A percentile compares a stretch with the other conserved stretches of the same genome.
Evolutionary conservation across 2,888 invertebrate genomes (phyloP).

Genomic region (Sepiola atlantica): DNA sequence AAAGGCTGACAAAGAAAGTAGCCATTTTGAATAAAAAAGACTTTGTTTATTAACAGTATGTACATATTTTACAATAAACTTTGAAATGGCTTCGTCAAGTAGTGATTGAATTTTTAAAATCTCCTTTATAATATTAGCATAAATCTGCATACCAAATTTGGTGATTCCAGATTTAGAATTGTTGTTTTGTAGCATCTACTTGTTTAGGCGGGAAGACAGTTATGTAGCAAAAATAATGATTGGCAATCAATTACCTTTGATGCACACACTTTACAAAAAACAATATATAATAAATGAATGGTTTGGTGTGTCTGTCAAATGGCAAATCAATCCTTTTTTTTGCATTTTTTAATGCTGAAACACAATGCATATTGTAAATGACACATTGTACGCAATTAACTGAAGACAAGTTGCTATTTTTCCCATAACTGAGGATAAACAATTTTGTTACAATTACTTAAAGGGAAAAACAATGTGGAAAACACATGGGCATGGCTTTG

Average conservation of each 20-base stretch:
- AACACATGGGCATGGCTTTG: no score
- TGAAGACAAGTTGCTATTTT: no score
- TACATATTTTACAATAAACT: constrained; percentile 5
- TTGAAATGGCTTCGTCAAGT: background rate
- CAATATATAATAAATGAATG: no score
- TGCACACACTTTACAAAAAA: no score
- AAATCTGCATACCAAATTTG: background rate
- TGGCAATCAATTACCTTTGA: background rate
- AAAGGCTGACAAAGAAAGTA: background rate
- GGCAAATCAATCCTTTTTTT: no score
- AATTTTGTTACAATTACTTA: no score
- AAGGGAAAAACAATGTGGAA: no score
- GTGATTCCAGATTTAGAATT: background rate
- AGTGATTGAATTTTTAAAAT: background rate
- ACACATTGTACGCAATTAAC: no score
- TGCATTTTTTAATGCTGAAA: no score
- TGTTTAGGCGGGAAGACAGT: background rate
- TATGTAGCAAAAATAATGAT: background rate
- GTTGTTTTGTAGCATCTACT: background rate
- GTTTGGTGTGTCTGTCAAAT: no score
- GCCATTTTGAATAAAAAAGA: background rate
- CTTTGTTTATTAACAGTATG: background rate
- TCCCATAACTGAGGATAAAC: no score
- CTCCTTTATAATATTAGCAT: background rate
- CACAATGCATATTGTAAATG: no score